Conservation (phyloP, 2,888 invertebrate genomes). For the Latrodectus elegans region DNA sequence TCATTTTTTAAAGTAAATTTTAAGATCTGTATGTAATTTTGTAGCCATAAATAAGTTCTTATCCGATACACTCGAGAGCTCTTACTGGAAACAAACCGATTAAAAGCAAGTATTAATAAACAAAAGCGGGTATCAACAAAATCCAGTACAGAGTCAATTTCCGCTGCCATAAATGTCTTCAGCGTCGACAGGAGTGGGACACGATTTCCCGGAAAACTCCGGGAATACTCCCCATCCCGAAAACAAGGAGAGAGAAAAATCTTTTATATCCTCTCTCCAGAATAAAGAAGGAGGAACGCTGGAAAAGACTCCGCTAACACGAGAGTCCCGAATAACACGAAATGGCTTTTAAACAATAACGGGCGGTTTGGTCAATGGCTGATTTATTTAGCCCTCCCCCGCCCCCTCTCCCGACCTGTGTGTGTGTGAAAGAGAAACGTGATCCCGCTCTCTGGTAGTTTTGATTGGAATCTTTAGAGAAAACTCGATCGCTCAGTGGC, state of each 20-base stretch:
- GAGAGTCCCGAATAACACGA: slow-evolving; percentile 37
- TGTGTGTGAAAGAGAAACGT: slow-evolving; percentile 51
- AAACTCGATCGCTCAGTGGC: slow-evolving; percentile 48
- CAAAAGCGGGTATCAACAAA: neutral
- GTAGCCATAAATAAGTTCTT: too few species aligned
- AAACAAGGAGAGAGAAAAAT: slow-evolving; percentile 2
- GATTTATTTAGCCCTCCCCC: slow-evolving; percentile 56
- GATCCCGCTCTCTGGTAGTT: slow-evolving; percentile 39
- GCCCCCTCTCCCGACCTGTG: neutral
- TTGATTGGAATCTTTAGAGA: slow-evolving; percentile 62
- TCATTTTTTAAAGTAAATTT: too few species aligned
- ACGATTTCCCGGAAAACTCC: too few species aligned
- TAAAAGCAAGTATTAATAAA: neutral
- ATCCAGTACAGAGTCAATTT: neutral
- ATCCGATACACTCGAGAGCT: too few species aligned
- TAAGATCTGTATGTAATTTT: too few species aligned
- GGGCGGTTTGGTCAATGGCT: slow-evolving; percentile 55
- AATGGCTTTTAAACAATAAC: slow-evolving; percentile 68
- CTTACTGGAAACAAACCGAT: too few species aligned
- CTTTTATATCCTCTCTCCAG: slow-evolving; percentile 1
- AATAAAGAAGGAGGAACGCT: neutral
- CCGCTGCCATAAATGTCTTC: too few species aligned
- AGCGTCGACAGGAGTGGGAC: too few species aligned
- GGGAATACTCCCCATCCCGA: neutral
- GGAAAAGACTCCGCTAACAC: slow-evolving; percentile 16